phyloP scores from a whole-genome alignment of 35 echinoderm and acorn worm genomes.

The Holothuria glaberrima region DNA sequence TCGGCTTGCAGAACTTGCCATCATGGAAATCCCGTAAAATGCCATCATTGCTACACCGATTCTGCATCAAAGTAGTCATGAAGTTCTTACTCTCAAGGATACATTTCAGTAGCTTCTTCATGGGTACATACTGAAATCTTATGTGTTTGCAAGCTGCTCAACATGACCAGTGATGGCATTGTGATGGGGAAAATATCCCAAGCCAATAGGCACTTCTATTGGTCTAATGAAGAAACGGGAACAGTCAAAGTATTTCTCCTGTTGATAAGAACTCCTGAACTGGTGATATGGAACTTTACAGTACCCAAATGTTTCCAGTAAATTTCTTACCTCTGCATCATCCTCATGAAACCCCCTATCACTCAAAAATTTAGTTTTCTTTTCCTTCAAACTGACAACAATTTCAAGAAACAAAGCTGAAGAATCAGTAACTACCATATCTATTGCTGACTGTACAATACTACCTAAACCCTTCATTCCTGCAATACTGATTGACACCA shows the following conservation, averaged over 20 bases:
- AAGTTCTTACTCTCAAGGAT: slow-evolving; percentile 22
- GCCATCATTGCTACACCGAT: background rate
- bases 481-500: slow-evolving; percentile 26
- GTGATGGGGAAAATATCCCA: slow-evolving; percentile 52
- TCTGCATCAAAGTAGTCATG: slow-evolving; percentile 33
- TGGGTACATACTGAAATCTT: slow-evolving; percentile 67
- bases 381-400: slow-evolving; percentile 28
- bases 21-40: slow-evolving; percentile 36
- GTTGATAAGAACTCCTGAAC: slow-evolving; percentile 31
- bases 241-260: slow-evolving; percentile 58
- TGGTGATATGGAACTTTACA: slow-evolving; percentile 58
- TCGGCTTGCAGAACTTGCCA: slow-evolving; percentile 50
- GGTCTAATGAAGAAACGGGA: slow-evolving; percentile 50
- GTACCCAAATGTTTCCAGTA: background rate
- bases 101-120: slow-evolving; percentile 29
- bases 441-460: slow-evolving; percentile 54
- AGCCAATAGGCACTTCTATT: slow-evolving; percentile 49
- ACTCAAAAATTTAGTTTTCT: background rate
- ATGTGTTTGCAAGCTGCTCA: slow-evolving; percentile 38
- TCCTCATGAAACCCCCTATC: slow-evolving; percentile 17
- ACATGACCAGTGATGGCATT: slow-evolving; percentile 37
- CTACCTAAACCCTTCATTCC: slow-evolving; percentile 42
- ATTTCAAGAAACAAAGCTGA: slow-evolving; percentile 58
- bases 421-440: slow-evolving; percentile 48
- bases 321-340: slow-evolving; percentile 26